Percentiles rank a stretch among this genome's conserved stretches.
Evolutionary conservation across 1,140 invertebrate genomes (phyloP).

Genomic region (Potamilus streckersoni): DNA sequence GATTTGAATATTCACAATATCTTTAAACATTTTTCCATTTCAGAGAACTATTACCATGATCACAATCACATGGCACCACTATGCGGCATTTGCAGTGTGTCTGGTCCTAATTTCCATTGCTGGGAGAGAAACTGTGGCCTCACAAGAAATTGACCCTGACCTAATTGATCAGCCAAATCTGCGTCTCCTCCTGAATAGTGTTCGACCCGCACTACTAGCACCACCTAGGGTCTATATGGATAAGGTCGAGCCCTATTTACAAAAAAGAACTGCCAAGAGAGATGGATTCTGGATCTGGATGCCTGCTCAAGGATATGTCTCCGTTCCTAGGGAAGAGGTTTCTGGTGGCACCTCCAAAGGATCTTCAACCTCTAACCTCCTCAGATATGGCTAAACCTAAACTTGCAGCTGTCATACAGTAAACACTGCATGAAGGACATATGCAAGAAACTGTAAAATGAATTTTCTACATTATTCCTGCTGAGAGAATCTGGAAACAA

Average conservation of each 20-base stretch:
- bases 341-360: constrained; percentile 19
- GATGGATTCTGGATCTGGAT: constrained; percentile 61
- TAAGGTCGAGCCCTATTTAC: constrained; percentile 34
- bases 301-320: constrained; percentile 61
- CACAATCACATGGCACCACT: no score
- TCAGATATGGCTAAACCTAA: constrained; percentile 49
- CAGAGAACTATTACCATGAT: no score
- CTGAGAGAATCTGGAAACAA: no score
- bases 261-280: constrained; percentile 32
- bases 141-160: no score
- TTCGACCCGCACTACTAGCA: constrained; percentile 33
- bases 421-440: no score
- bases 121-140: no score
- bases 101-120: no score
- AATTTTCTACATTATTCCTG: no score
- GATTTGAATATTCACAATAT: no score
- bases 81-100: no score
- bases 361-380: constrained; percentile 38
- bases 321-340: constrained; percentile 38
- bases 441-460: no score
- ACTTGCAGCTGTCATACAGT: not conserved
- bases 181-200: constrained; percentile 23
- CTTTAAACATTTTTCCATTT: no score
- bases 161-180: constrained; percentile 11
- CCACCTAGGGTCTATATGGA: constrained; percentile 44